Conservation (phyloP, 2,113 vertebrate species). For the Nycticryphes semicollaris region DNA sequence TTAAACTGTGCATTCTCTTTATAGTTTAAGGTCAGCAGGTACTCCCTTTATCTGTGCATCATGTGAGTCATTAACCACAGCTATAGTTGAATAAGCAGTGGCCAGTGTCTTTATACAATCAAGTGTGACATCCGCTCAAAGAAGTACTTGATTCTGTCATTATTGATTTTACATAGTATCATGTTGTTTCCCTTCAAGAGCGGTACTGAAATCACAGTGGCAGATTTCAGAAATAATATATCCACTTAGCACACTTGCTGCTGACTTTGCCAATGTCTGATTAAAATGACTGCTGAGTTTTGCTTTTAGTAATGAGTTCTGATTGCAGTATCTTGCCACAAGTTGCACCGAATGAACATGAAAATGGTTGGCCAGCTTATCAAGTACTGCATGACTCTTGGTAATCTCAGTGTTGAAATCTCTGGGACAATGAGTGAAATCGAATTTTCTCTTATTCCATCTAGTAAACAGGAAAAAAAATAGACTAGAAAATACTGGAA, state of each 20-base stretch:
- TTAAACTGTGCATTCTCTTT: not conserved
- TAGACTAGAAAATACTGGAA: not conserved
- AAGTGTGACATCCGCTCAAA: not conserved
- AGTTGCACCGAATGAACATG: not conserved
- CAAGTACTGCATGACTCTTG: not conserved
- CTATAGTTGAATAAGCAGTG: not conserved
- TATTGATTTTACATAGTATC: not conserved
- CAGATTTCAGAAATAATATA: slow-evolving; percentile 35
- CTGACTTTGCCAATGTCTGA: slow-evolving; percentile 41
- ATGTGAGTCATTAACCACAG: slow-evolving; percentile 5
- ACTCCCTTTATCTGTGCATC: not conserved
- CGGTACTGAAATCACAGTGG: not conserved
- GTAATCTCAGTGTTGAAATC: not conserved
- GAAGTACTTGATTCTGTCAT: slow-evolving; percentile 4
- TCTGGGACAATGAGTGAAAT: not conserved
- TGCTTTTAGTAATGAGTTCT: slow-evolving; percentile 31
- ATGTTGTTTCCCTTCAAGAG: slow-evolving; percentile 18
- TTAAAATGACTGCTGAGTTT: slow-evolving; percentile 41
- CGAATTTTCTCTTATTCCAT: not conserved
- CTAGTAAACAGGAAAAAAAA: not conserved
- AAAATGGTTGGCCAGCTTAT: not conserved
- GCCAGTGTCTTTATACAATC: not conserved
- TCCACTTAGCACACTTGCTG: not conserved
- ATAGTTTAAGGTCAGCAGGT: not conserved
- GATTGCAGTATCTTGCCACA: slow-evolving; percentile 42